phyloP scores from a whole-genome alignment of 2,797 vertebrate genomes.

The Anolis apletophallus region DNA sequence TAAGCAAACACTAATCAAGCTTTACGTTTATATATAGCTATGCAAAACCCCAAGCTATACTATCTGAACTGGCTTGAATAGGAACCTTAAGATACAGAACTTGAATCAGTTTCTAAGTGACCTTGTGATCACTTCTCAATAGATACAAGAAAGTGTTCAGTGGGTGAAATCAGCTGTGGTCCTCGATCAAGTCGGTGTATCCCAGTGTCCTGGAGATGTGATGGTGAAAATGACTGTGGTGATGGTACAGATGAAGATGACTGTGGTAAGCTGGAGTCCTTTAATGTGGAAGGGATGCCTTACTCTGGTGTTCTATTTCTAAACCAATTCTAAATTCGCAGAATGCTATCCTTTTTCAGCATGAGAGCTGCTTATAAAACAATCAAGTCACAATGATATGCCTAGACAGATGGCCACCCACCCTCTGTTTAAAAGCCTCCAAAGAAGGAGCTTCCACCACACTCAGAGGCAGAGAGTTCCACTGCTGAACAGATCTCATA shows the following conservation, averaged over 20 bases:
- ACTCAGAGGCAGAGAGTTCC: too few species aligned
- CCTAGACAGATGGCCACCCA: too few species aligned
- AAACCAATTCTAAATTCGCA: not conserved
- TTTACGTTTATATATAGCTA: not conserved
- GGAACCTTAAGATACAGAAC: not conserved
- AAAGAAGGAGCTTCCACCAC: too few species aligned
- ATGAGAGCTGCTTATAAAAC: too few species aligned
- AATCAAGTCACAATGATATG: too few species aligned
- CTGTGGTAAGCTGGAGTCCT: constrained; percentile 87
- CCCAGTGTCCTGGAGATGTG: constrained; percentile 95
- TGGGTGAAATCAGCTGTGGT: constrained; percentile 94
- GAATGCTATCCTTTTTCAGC: not conserved
- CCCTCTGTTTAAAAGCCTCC: too few species aligned
- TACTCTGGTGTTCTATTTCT: not conserved
- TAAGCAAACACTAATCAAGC: not conserved
- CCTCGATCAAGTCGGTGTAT: constrained; percentile 91
- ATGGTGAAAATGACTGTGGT: constrained; percentile 95
- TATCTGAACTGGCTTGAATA: not conserved
- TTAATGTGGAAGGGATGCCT: constrained; percentile 50
- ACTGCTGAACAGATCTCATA: too few species aligned
- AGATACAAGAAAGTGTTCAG: constrained; percentile 93
- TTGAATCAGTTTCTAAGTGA: not conserved
- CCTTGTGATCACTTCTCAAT: constrained; percentile 46
- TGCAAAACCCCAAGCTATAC: not conserved
- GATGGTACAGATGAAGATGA: constrained; percentile 92